phyloP scores from a whole-genome alignment of 2,113 vertebrate species.

The Scopus umbretta region DNA sequence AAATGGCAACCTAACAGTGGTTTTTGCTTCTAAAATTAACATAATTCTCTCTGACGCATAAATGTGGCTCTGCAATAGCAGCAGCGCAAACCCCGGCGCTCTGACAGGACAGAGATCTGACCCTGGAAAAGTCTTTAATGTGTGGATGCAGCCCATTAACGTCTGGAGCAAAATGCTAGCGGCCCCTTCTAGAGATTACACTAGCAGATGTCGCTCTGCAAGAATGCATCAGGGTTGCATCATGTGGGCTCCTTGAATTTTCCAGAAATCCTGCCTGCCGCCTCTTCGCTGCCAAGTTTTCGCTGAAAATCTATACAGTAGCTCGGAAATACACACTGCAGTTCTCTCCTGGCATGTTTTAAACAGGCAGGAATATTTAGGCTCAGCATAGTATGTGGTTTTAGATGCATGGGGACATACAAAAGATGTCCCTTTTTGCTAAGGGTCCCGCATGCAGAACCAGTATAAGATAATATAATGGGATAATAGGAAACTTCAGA shows the following conservation, averaged over 20 bases:
- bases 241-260: slow-evolving; percentile 3
- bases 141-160: neutral
- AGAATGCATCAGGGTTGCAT: slow-evolving; percentile 35
- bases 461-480: too few species aligned
- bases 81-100: neutral
- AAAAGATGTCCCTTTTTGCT: neutral
- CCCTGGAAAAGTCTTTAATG: neutral
- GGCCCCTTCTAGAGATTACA: neutral
- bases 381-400: neutral
- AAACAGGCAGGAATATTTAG: neutral
- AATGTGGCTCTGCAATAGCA: neutral
- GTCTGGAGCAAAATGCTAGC: neutral
- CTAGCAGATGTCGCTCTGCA: neutral
- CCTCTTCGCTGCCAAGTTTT: neutral
- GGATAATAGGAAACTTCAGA: neutral
- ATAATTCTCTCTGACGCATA: neutral
- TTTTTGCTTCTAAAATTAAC: neutral
- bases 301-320: neutral
- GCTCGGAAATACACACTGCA: neutral
- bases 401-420: neutral
- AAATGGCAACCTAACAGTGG: neutral
- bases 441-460: neutral
- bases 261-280: neutral
- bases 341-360: neutral
- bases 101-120: neutral